Base-by-base conservation (phyloP, 2,888 invertebrate genomes). In the Volucella inanis region DNA sequence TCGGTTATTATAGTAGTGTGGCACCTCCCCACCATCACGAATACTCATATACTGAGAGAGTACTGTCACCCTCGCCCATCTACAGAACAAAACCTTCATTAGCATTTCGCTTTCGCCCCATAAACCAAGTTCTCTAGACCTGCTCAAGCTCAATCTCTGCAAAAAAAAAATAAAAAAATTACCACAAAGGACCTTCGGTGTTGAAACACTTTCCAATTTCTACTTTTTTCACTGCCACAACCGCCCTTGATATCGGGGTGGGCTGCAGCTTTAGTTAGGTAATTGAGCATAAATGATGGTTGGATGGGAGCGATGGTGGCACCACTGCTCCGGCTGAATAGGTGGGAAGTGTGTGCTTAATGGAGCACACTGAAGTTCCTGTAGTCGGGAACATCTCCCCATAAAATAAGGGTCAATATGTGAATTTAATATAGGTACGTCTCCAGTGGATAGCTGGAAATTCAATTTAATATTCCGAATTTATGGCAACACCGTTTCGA, bases 391-490 rank as follows among this genome's bases (percentile, higher is more conserved):
- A 67, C 59, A 80, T 61, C 74, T 80, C 74, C 74, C 55, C 49
- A 22, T 49, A 41, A 47, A 55, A 39, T 75, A 75, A 68, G 15
- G 61, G 41, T 61, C 52, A 43, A 67, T 62, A 68, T 75, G 61
- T 41, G 75, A 75, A 52, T 67, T 55, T 61, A 80, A 74, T 74
- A 67, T 18, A n/a, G n/a, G n/a, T n/a, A 52, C 43, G 22, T 64
- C 57, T 45, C 49, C 14, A n/a, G 49, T 62, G 49, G 61, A 80
- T 43, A 43, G 52, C 54, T 74, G 49, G 49, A 67, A 81, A 64
- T 68, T 76, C 62, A 81, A 81, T 81, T 81, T 81, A 43, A 10
- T 31, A 68, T 55, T 75, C 62, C 38, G 6, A 64, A 57, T n/a
- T 74, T 68, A 38, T 62, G 41, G 31, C 41, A 61, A 38, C n/a